Evolutionary conservation across 2,797 vertebrate species (phyloP).

Genomic region (Tenualosa thibaudeaui): DNA sequence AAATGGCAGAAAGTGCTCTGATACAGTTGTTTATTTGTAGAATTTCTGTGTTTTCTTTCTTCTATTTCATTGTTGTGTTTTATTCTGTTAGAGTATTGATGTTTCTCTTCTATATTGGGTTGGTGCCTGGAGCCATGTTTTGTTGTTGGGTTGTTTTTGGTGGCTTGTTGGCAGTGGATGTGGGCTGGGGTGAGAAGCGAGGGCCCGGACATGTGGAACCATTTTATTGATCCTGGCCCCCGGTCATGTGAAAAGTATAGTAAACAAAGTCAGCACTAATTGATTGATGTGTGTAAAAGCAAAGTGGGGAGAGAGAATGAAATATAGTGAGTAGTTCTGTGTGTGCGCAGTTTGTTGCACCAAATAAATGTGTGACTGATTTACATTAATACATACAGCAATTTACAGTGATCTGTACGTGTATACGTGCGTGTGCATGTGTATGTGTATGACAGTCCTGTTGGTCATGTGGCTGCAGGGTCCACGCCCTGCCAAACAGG

Average conservation of each 20-base stretch:
- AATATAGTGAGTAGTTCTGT: neutral
- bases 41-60: too few relatives aligned
- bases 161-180: neutral
- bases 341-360: neutral
- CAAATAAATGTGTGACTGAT: too few relatives aligned
- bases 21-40: neutral
- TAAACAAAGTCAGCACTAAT: neutral
- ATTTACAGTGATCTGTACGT: neutral
- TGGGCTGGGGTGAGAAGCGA: neutral
- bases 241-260: neutral
- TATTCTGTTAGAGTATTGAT: neutral
- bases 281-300: neutral
- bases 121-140: neutral
- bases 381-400: too few relatives aligned
- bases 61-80: too few relatives aligned
- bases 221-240: neutral
- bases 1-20: neutral
- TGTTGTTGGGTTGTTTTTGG: neutral
- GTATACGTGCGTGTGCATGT: neutral
- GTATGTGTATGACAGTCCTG: neutral
- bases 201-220: neutral
- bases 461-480: constrained; percentile 20
- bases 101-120: neutral
- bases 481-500: neutral
- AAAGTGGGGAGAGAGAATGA: neutral